Base-by-base conservation (phyloP, 2,888 invertebrate genomes). In the Sesia bembeciformis region DNA sequence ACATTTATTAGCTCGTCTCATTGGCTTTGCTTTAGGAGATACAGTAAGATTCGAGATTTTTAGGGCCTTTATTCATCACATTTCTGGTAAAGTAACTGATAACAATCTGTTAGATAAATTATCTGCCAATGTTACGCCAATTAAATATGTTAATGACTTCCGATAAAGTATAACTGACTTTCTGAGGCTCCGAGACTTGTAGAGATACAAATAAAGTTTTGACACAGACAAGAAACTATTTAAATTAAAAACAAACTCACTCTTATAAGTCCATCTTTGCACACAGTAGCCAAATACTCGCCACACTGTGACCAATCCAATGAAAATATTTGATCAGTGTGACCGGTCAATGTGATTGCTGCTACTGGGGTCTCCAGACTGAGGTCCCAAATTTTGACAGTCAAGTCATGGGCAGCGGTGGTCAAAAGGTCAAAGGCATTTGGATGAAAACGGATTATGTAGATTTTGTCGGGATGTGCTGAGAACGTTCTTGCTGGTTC, bases 291-390 rank as follows among this genome's bases (percentile, higher is more conserved):
- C 59, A 97, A 91, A 65, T 93, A 93, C 40, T 92, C 92, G 1
- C 98, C 98, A 72, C 96, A 96, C 0, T 96, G 95, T 57, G 97
- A 97, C 98, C 98, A 99, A 3, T 96, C 95, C 65, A 97, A 90
- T 56, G 96, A 94, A 66, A 98, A 97, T 74, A 98, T 96, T 85
- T 97, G 97, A 69, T 97, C 97, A 0, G 93, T 93, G 67, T 97
- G 97, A 0, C 85, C 95, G 6, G 91, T 91, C 4, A 97, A 78
- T 1, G 91, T 90, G 58, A 95, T 92, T 61, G 67, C 71, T 0
- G 76, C 68, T 0, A 60, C 63, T 0, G 88, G 87, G 0, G 46
- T 62, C 0, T 78, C 84, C 0, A 81, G 78, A 7, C 82, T 81
- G 49, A 96, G 87, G 77, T 97, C 94, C 98, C 98, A 98, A 49